Base-by-base conservation (phyloP, 2,113 vertebrate genomes). In the Orientallactaga bullata region DNA sequence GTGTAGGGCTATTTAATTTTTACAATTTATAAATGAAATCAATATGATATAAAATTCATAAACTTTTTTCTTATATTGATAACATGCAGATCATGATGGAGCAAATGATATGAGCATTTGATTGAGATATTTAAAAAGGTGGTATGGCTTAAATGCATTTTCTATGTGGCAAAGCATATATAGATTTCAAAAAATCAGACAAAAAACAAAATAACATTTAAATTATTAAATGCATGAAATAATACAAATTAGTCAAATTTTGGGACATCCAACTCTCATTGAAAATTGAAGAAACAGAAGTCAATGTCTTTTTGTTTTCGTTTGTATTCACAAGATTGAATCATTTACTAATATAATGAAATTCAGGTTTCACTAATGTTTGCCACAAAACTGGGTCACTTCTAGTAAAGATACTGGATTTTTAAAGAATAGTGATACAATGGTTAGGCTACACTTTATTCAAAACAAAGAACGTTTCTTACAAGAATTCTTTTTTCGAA, bases 211-310 rank as follows among this genome's bases (percentile, higher is more conserved):
- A 69, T 47, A 26, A 24, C 13, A 87, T 76, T 85, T 73, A 68
- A 80, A 85, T 32, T 65, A 88, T 28, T 78, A 89, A 78, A 65
- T 20, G 66, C 60, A 94, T 92, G 28, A 73, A 90, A 79, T 90
- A 79, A 92, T 68, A 73, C 12, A 74, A 95, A 90, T 73, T 32
- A 51, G 37, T 63, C 42, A 81, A 84, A 96, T 11, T 55, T 51
- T 4, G 61, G 47, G 20, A 2, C 24, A 4, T 91, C 12, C 42
- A 85, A 0, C 12, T 81, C 7, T 71, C 26, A 84, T 85, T 87
- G 83, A 76, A 85, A 91, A 92, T 3, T 42, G 23, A 89, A 78
- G 60, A 91, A 90, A 65, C 2, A 76, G 24, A 92, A 94, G n/a
- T 26, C 5, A n/a, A 61, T 3, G 3, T 35, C 26, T 77, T 76